These are phyloP conservation scores for Cacoxenus indagator DNA, from an alignment of 2,888 invertebrate genomes.

Conservation along the genomic window DNA sequence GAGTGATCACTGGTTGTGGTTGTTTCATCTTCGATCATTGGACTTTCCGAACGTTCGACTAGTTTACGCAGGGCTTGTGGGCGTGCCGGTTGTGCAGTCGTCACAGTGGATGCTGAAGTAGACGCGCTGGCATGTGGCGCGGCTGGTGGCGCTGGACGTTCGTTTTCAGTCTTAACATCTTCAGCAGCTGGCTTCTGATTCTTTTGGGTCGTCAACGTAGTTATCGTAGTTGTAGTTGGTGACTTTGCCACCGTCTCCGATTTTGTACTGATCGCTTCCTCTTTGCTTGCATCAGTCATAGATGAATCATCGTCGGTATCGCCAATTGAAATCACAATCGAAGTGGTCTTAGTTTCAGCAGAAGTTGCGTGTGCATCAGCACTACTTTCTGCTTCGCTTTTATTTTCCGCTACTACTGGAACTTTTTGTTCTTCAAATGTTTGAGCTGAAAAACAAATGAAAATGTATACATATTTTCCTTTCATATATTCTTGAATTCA, in stretches of 20 bases:
- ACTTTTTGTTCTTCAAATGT: no score
- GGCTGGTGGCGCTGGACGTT: conserved; percentile 23
- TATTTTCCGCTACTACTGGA: conserved; percentile 1
- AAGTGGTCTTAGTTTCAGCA: neutral
- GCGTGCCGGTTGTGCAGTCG: conserved; percentile 45
- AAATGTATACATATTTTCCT: no score
- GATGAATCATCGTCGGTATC: conserved; percentile 64
- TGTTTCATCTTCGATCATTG: conserved; percentile 73
- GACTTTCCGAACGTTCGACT: conserved; percentile 72
- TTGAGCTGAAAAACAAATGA: no score
- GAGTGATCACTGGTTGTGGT: conserved; percentile 67
- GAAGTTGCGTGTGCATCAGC: neutral
- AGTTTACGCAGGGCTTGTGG: conserved; percentile 68
- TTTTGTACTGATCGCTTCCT: conserved; percentile 41
- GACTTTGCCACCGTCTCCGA: no score
- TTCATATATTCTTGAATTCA: no score
- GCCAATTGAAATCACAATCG: conserved; percentile 43
- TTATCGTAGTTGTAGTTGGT: neutral
- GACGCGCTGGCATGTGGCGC: conserved; percentile 15
- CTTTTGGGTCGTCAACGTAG: conserved; percentile 19
- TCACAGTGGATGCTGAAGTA: conserved; percentile 35
- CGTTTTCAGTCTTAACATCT: conserved; percentile 29
- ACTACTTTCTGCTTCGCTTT: neutral
- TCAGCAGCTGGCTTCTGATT: conserved; percentile 30
- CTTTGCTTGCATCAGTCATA: conserved; percentile 60